A percentile compares a stretch with the other conserved stretches of the same genome.
Evolutionary conservation across 1,140 invertebrate species (phyloP).

Genomic region (Stratiolaelaps scimitus): DNA sequence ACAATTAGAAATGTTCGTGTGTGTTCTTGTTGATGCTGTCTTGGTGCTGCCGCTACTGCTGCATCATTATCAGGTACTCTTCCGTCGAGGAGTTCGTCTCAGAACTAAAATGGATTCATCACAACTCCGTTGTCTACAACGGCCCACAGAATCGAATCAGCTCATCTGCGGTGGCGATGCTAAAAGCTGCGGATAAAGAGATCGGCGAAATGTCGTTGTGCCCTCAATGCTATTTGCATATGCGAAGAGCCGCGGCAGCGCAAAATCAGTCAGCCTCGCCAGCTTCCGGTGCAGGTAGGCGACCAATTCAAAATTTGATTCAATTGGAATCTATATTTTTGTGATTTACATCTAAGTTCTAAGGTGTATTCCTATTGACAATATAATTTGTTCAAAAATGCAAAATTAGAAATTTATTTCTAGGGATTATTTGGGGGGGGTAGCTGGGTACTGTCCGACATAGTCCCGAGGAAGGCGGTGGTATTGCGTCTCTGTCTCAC

Average conservation of each 20-base stretch:
- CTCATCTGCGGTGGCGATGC: slow-evolving; percentile 5
- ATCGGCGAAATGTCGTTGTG: slow-evolving; percentile 13
- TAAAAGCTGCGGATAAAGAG: slow-evolving; percentile 24
- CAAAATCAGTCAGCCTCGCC: too few species aligned
- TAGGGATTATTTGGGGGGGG: too few species aligned
- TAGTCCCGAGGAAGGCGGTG: too few species aligned
- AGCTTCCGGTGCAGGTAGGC: too few species aligned
- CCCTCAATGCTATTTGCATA: slow-evolving; percentile 23
- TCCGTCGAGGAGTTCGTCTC: slow-evolving; percentile 13
- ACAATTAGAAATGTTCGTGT: too few species aligned
- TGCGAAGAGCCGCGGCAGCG: background rate
- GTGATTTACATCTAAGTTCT: background rate
- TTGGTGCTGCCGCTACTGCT: too few species aligned
- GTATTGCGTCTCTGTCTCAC: too few species aligned
- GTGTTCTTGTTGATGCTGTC: too few species aligned
- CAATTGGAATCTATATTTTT: background rate
- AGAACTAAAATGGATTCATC: slow-evolving; percentile 24
- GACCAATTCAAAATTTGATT: background rate
- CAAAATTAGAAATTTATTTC: background rate
- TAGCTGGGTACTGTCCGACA: too few species aligned
- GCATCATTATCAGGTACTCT: background rate
- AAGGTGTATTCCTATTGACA: background rate
- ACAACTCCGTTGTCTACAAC: slow-evolving; percentile 24
- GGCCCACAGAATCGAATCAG: slow-evolving; percentile 23
- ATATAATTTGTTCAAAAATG: too few species aligned